Conservation (phyloP, 2,888 invertebrate genomes). For the Disparrhopalites patrizii region DNA sequence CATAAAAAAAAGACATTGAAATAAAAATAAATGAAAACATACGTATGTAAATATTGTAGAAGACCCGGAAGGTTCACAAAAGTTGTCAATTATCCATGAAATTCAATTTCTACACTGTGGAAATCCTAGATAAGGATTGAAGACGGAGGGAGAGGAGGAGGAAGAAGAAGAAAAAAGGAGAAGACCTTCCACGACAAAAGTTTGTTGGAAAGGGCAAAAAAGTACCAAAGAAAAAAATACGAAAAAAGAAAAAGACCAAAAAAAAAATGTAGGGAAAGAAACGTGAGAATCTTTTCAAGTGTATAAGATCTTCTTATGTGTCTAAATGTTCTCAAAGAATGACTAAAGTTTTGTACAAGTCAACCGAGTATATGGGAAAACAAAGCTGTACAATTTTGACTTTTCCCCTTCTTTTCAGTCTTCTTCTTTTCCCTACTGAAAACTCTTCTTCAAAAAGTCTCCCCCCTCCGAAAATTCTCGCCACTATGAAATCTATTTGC, state of each 20-base stretch:
- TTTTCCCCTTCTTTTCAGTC: too few relatives aligned
- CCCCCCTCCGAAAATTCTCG: too few relatives aligned
- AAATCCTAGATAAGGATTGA: not conserved
- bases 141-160: too few relatives aligned
- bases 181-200: not conserved
- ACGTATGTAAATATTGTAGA: too few relatives aligned
- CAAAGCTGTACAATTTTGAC: slow-evolving; percentile 2
- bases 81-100: not conserved
- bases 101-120: not conserved
- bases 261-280: too few relatives aligned
- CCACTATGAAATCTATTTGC: not conserved
- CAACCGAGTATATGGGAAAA: slow-evolving; percentile 3
- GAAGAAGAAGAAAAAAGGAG: too few relatives aligned
- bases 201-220: not conserved
- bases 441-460: too few relatives aligned
- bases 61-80: not conserved
- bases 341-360: not conserved
- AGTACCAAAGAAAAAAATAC: too few relatives aligned
- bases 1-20: not conserved
- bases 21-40: not conserved
- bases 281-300: slow-evolving; percentile 5
- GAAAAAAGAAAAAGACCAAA: too few relatives aligned
- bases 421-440: not conserved
- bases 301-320: too few relatives aligned
- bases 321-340: not conserved